Evolutionary conservation across 2,113 vertebrate genomes (phyloP).

Genomic region (Chloropsis hardwickii): DNA sequence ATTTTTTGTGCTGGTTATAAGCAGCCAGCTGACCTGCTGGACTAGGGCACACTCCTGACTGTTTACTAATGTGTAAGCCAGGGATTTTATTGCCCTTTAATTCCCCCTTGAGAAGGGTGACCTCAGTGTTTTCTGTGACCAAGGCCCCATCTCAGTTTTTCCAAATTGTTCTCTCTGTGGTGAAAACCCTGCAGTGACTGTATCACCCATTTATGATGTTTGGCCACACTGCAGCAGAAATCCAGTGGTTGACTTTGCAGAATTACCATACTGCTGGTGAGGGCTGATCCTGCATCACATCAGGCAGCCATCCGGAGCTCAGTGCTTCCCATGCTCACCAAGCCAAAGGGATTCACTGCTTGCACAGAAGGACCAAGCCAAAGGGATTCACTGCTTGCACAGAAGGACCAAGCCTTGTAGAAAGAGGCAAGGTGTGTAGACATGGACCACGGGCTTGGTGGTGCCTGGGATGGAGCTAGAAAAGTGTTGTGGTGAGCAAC

Average conservation of each 20-base stretch:
- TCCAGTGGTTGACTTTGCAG: neutral
- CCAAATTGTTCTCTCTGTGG: neutral
- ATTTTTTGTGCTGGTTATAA: neutral
- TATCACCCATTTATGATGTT: neutral
- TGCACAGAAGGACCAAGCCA: neutral
- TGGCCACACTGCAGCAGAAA: neutral
- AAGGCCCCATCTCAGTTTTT: neutral
- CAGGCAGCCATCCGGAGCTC: neutral
- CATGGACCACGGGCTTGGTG: fast-evolving
- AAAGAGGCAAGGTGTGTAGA: neutral
- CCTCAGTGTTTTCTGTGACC: neutral
- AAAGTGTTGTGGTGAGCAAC: neutral
- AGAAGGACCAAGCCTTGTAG: neutral
- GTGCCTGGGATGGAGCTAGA: neutral
- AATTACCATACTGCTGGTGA: neutral
- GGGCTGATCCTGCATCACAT: neutral
- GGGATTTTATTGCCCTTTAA: neutral
- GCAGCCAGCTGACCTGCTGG: neutral
- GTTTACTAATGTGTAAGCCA: neutral
- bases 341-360: neutral
- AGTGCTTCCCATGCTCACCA: fast-evolving
- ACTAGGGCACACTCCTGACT: neutral
- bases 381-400: neutral
- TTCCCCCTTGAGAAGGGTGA: neutral
- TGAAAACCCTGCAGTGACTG: neutral